Base-by-base conservation (phyloP, 2,113 vertebrate genomes). In the Sebastes schlegelii region DNA sequence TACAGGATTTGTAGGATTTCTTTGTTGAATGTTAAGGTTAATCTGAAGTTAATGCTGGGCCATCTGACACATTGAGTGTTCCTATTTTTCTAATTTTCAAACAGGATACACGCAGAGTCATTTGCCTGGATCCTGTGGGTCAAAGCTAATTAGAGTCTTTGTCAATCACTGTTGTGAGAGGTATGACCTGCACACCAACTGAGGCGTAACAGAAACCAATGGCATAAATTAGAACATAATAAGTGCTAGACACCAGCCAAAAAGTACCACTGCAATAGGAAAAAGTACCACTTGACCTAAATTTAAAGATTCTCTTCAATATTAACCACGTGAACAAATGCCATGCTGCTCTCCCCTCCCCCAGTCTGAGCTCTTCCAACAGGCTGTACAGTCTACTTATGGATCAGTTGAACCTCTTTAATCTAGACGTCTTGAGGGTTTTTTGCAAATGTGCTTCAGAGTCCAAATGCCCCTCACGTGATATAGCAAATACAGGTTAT, bases 321-420 rank as follows among this genome's bases (percentile, higher is more conserved):
- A 75, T 74, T 26, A 62, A 88, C 57, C 58, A 65, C 55, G 63
- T 49, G 48, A 79, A 66, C 14, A 79, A 82, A 74, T 19, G 64
- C 51, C 45, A 58, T 57, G 58, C 51, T 70, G n/a, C 14, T 77
- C 55, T 52, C 40, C 57, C 62, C 65, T 77, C 74, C 85, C 80
- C 81, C 83, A 63, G 19, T 54, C 51, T 89, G 2, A 70, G 88
- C 74, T 83, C 73, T 86, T 82, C 86, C 86, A 79, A 63, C 69
- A 72, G 63, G 45, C 74, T 57, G 43, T 46, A 5, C 48, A n/a
- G 51, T 17, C 51, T 55, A 55, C 68, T 70, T 42, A 12, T 42
- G 19, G 52, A 19, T 75, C 74, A 40, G 61, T 69, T 82, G 65
- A 77, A 84, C 83, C 48, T 61, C 67, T 74, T 57, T n/a, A 57